Conservation (phyloP, 35 echinoderm and acorn worm genomes). For the Amphiura filiformis region DNA sequence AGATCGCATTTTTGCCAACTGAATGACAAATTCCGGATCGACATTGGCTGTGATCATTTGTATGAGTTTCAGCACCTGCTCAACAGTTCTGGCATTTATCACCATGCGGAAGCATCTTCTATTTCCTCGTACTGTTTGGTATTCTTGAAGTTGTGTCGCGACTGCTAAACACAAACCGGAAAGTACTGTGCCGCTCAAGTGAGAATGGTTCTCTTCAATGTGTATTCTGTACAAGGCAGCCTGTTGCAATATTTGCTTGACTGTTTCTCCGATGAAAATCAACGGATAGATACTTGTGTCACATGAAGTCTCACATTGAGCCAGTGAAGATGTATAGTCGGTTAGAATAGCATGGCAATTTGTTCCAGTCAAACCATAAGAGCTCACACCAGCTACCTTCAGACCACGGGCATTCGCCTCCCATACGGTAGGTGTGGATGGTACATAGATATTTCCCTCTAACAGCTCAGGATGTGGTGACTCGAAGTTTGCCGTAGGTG, state of each 20-base stretch:
- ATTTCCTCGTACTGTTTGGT: no score
- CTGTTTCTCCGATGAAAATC: slow-evolving; percentile 1
- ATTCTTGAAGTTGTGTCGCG: not conserved
- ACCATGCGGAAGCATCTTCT: slow-evolving; percentile 10
- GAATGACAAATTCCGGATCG: not conserved
- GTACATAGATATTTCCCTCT: not conserved
- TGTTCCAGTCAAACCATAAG: not conserved
- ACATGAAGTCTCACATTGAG: not conserved
- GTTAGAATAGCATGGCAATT: not conserved
- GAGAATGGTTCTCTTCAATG: not conserved
- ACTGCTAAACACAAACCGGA: not conserved
- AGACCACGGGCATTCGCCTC: not conserved
- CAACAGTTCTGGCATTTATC: not conserved
- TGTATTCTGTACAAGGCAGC: not conserved
- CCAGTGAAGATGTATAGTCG: not conserved
- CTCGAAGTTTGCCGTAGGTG: slow-evolving; percentile 16
- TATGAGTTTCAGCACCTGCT: not conserved
- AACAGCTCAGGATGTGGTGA: not conserved
- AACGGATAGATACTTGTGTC: not conserved
- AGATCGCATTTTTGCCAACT: not conserved
- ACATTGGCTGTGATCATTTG: not conserved
- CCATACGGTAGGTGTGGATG: not conserved
- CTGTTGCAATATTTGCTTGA: not conserved
- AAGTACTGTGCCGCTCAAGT: not conserved
- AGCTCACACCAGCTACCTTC: not conserved